phyloP scores from a whole-genome alignment of 1,140 invertebrate genomes.

The Tetragonula clypearis region DNA sequence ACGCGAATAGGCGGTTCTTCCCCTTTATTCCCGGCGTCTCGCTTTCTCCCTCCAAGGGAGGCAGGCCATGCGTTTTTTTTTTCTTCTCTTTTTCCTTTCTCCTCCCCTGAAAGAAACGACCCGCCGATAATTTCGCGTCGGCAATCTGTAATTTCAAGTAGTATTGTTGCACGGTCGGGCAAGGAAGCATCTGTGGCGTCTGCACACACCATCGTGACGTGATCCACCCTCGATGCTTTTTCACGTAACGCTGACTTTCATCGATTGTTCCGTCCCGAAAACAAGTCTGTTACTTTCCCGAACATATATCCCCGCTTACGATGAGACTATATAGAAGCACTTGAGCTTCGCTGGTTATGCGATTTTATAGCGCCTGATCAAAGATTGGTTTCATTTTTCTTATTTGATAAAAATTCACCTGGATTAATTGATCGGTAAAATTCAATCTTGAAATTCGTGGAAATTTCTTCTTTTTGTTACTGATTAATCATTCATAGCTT shows the following conservation, averaged over 20 bases:
- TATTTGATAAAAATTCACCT: too few species aligned
- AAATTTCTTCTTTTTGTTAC: not conserved
- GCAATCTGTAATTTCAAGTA: constrained; percentile 77
- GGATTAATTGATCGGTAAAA: too few species aligned
- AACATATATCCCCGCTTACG: not conserved
- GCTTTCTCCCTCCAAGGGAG: not conserved
- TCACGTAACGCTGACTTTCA: constrained; percentile 16
- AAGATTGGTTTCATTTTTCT: not conserved
- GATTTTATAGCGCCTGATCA: not conserved
- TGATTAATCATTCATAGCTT: not conserved
- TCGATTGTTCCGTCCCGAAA: not conserved
- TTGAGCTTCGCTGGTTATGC: not conserved
- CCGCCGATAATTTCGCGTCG: constrained; percentile 75
- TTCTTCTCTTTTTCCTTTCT: not conserved
- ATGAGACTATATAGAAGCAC: not conserved
- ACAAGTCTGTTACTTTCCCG: not conserved
- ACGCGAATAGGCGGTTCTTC: constrained; percentile 43
- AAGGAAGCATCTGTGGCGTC: constrained; percentile 73
- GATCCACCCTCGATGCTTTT: constrained; percentile 24
- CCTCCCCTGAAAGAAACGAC: constrained; percentile 46
- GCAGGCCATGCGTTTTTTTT: constrained; percentile 36
- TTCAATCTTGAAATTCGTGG: too few species aligned
- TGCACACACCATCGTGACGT: constrained; percentile 31
- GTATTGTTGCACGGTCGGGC: constrained; percentile 68
- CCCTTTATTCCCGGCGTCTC: constrained; percentile 15